These are phyloP conservation scores for Popillia japonica DNA, from an alignment of 1,140 invertebrate genomes.

Conservation along the genomic window DNA sequence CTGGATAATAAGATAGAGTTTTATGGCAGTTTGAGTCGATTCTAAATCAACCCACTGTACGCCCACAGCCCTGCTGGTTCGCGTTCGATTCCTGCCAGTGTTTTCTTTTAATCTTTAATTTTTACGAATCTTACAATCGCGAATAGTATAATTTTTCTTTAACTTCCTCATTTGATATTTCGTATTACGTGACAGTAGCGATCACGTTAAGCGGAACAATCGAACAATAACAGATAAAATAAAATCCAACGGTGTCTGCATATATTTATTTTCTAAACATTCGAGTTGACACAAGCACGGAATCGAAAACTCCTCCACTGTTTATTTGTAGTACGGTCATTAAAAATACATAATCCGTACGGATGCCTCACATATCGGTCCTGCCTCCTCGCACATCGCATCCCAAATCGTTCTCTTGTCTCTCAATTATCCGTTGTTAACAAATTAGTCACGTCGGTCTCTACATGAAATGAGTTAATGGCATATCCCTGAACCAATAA, in stretches of 20 bases:
- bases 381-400: not conserved
- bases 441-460: slow-evolving; percentile 29
- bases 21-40: no score
- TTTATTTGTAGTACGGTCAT: slow-evolving; percentile 1
- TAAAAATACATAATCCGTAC: not conserved
- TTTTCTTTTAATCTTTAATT: no score
- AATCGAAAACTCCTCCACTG: not conserved
- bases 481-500: not conserved
- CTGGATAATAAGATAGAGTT: no score
- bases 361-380: not conserved
- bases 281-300: not conserved
- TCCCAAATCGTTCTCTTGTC: slow-evolving; percentile 2
- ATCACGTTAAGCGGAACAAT: not conserved
- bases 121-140: no score
- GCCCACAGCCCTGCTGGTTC: no score
- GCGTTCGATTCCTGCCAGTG: no score
- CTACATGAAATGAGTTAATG: slow-evolving; percentile 29
- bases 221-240: not conserved
- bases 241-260: not conserved
- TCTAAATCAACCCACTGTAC: no score
- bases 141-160: no score
- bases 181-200: not conserved
- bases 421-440: slow-evolving; percentile 27
- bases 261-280: slow-evolving; percentile 1
- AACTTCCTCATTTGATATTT: no score